Evolutionary conservation across 2,888 invertebrate genomes (phyloP), one percentile per base, ranked within the genome.

Genomic region (Acleris laterana): DNA sequence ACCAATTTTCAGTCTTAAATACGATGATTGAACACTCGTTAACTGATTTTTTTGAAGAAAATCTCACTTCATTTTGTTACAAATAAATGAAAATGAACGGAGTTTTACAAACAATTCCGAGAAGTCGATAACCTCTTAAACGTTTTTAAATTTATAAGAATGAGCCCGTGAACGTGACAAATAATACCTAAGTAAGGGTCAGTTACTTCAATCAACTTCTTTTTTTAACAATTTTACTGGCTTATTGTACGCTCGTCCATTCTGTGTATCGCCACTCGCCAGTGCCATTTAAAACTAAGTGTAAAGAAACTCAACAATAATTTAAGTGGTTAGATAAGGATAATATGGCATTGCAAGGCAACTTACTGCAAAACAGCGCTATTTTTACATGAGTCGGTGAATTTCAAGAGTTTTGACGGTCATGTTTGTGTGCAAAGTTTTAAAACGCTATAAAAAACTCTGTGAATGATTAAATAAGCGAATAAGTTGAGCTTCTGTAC

Each of bases 401-500:
- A 38, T 38, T 38, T 38, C 38, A 38, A 38, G 32, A 32, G 38
- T 38, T 38, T 38, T 38, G 38, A 38, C 13, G 38, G 38, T 38
- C 38, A 38, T 38, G 38, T 38, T 38, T 38, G 38, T 38, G 13
- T 13, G 38, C 38, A 38, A 9, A 13, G 38, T 38, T 13, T 13
- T 0, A 1, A 38, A 11, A 13, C 38, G 13, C 38, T 13, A 38
- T 13, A 4, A 38, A 38, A 38, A 38, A 38, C 38, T 38, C 13
- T 38, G 13, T 13, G 13, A 53, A 59, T 53, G 53, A 64, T 64
- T 60, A 64, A 38, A 64, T 60, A 50, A 50, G 60, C 55, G 55
- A 61, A 62, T 62, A 66, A 57, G 57, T 51, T 52, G 19, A 52
- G 51, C 46, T 66, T 57, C 57, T 66, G 55, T 57, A 61, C 61